A percentile compares a stretch with the other conserved stretches of the same genome.
phyloP scores from a whole-genome alignment of 2,888 invertebrate genomes.

The Liopterus haemorrhoidalis region DNA sequence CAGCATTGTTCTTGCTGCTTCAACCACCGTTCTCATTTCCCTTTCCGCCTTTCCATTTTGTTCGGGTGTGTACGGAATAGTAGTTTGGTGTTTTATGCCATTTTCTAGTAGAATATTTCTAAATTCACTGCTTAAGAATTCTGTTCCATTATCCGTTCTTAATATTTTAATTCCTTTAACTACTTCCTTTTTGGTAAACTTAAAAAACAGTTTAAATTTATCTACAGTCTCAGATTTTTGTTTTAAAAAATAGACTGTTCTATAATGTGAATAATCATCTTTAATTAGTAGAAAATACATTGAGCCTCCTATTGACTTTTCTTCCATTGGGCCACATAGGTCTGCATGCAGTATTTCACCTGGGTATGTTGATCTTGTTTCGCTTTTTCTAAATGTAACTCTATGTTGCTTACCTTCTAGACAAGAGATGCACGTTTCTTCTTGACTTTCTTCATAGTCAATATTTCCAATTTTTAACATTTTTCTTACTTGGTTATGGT shows the following conservation, averaged over 20 bases:
- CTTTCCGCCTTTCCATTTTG: constrained; percentile 41
- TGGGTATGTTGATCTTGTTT: constrained; percentile 17
- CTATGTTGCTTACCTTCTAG: constrained; percentile 20
- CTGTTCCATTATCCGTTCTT: constrained; percentile 35
- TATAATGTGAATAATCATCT: constrained; percentile 29
- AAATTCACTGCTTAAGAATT: constrained; percentile 33
- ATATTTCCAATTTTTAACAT: constrained; percentile 13
- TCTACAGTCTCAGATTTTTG: constrained; percentile 27
- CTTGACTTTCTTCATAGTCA: neutral
- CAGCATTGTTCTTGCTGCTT: constrained; percentile 35
- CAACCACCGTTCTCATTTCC: constrained; percentile 38
- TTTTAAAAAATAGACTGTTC: constrained; percentile 29
- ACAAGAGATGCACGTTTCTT: constrained; percentile 11
- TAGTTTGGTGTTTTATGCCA: constrained; percentile 36
- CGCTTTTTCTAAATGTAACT: constrained; percentile 14
- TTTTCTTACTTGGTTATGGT: constrained; percentile 21
- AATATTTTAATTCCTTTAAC: constrained; percentile 31
- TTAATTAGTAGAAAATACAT: constrained; percentile 25
- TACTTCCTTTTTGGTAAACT: constrained; percentile 33
- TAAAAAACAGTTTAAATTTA: constrained; percentile 28
- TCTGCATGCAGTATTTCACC: constrained; percentile 24
- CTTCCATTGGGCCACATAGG: constrained; percentile 25
- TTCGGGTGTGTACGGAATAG: constrained; percentile 37
- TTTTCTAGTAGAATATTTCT: constrained; percentile 25
- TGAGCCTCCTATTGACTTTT: constrained; percentile 21